Evolutionary conservation across 2,797 vertebrate genomes (phyloP).

Genomic region (Neosilurus mollespiculum): DNA sequence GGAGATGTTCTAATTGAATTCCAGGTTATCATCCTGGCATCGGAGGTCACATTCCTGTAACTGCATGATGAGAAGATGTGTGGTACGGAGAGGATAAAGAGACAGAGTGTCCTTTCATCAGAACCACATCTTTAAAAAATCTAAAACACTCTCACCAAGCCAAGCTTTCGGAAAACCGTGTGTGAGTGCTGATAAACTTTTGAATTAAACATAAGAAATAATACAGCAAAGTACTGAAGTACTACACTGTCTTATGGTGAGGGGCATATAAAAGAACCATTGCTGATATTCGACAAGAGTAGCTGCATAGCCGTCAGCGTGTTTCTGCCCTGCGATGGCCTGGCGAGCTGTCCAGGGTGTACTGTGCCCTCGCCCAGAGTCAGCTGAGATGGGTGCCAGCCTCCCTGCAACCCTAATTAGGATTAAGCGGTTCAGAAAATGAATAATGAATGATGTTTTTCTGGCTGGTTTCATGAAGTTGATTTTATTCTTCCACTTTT

Average conservation of each 20-base stretch:
- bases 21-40: not conserved
- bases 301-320: too few relatives aligned
- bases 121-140: not conserved
- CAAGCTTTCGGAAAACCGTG: not conserved
- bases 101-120: not conserved
- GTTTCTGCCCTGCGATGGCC: too few relatives aligned
- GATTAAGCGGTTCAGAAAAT: too few relatives aligned
- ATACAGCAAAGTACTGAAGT: not conserved
- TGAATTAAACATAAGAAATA: not conserved
- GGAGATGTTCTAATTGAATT: not conserved
- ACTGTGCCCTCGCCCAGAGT: too few relatives aligned
- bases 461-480: not conserved
- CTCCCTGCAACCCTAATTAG: too few relatives aligned
- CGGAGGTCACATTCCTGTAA: not conserved
- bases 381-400: too few relatives aligned
- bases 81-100: not conserved
- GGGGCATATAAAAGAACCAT: too few relatives aligned
- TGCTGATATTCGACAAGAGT: too few relatives aligned
- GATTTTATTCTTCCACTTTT: not conserved
- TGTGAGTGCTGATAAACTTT: not conserved
- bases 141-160: not conserved
- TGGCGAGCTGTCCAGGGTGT: too few relatives aligned
- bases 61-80: constrained; percentile 11
- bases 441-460: not conserved
- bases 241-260: too few relatives aligned